Percentiles rank a stretch among this genome's conserved stretches.
Evolutionary conservation across 2,888 invertebrate species (phyloP).

Genomic region (Andrena trimmerana): DNA sequence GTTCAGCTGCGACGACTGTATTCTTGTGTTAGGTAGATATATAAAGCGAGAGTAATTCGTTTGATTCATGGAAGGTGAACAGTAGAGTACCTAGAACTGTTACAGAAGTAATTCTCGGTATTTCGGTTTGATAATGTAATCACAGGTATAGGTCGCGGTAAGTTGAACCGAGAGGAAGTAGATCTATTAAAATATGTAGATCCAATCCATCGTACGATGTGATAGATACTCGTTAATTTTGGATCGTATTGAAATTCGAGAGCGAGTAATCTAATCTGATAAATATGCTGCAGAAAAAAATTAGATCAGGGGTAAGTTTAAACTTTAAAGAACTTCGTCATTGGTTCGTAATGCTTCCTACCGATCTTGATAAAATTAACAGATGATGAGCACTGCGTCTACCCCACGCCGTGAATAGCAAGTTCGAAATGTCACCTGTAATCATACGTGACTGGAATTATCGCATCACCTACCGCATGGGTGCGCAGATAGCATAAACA

Average conservation of each 20-base stretch:
- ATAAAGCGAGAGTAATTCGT: no score
- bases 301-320: not conserved
- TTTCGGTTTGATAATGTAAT: no score
- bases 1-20: no score
- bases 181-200: not conserved
- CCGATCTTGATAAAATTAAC: not conserved
- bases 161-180: not conserved
- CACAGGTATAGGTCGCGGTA: not conserved
- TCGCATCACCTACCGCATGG: not conserved
- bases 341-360: no score
- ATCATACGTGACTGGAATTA: slow-evolving; percentile 26
- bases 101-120: not conserved
- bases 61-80: no score
- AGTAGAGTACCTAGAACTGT: not conserved
- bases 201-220: not conserved
- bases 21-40: no score
- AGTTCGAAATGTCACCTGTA: slow-evolving; percentile 33
- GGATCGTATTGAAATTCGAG: not conserved
- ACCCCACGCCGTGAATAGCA: slow-evolving; percentile 9
- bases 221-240: not conserved
- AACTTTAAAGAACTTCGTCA: not conserved
- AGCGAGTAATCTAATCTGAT: not conserved
- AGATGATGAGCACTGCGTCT: not conserved
- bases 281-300: not conserved
- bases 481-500: not conserved